phyloP scores from a whole-genome alignment of 2,797 vertebrate species.

The Rhinoraja longicauda region DNA sequence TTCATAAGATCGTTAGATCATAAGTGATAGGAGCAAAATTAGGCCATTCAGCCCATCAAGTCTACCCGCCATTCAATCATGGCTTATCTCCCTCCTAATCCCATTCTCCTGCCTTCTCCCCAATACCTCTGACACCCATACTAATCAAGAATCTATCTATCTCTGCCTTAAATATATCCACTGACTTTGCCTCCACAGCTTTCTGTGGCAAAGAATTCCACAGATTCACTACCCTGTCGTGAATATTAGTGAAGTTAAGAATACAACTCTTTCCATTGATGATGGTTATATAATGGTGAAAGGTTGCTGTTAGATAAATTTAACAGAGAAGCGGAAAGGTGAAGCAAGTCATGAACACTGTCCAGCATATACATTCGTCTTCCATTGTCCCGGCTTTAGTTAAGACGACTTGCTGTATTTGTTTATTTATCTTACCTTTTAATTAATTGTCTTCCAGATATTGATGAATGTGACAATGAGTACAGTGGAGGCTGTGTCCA shows the following conservation, averaged over 20 bases:
- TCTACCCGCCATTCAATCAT: no score
- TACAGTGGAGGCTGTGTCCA: conserved; percentile 87
- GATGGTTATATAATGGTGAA: neutral
- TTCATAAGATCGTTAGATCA: no score
- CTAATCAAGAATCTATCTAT: no score
- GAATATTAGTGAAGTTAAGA: neutral
- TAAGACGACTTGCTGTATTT: neutral
- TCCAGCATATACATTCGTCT: neutral
- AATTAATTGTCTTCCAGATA: conserved; percentile 51
- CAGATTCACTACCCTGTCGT: neutral
- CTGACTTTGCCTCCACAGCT: no score
- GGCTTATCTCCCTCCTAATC: no score
- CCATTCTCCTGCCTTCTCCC: no score
- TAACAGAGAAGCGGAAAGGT: neutral
- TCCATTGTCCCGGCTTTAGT: neutral
- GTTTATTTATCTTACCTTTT: neutral
- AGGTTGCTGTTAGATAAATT: neutral
- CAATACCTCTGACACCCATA: no score
- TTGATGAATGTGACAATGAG: conserved; percentile 69
- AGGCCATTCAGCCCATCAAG: no score
- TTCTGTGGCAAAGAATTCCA: no score
- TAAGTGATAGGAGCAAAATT: no score
- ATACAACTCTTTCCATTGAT: neutral
- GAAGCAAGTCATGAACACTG: neutral
- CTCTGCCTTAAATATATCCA: no score